Base-by-base conservation (phyloP, 2,113 vertebrate genomes). In the Pongo pygmaeus region DNA sequence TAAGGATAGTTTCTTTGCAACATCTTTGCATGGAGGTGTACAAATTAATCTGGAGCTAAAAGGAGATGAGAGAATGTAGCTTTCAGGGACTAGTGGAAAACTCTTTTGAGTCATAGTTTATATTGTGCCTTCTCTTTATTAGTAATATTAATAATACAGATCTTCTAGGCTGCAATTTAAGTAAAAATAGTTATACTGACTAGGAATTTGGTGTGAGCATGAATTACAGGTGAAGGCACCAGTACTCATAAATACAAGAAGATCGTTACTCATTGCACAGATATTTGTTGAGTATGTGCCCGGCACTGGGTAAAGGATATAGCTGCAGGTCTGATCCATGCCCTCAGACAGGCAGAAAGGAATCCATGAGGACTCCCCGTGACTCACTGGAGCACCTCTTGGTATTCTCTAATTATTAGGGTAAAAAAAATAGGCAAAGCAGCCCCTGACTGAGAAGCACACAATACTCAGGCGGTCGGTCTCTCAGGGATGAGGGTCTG, bases 381-480 rank as follows among this genome's bases (percentile, higher is more conserved):
- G 3, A 57, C 27, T 4, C 23, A 38, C 11, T 11, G 52, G 35
- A 59, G 8, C 32, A 55, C 23, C 27, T 46, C 38, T 22, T 50
- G 32, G 11, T 78, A 38, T 72, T 57, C 6, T 27, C 6, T 38
- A 50, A 8, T 14, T 27, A 6, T 72, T 32, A 48, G 25, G 9
- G 20, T n/a, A 20, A 35, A 61, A 55, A 46, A 10, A 18, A 20
- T 46, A 77, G 12, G 10, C 13, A 84, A 25, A 81, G 8, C 2
- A 92, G 23, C 11, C 2, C 6, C 14, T 89, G n/a, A n/a, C 5
- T 20, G 38, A 67, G 55, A 38, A 25, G 20, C 20, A 6, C 3
- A 1, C 18, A 27, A 25, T 50, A 27, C 57, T 22, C n/a, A 30
- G 46, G 14, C 0, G 1, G 4, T 11, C 3, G 7, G 17, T 4